phyloP scores from a whole-genome alignment of 2,113 vertebrate genomes.

The Catharus fuscescens region DNA sequence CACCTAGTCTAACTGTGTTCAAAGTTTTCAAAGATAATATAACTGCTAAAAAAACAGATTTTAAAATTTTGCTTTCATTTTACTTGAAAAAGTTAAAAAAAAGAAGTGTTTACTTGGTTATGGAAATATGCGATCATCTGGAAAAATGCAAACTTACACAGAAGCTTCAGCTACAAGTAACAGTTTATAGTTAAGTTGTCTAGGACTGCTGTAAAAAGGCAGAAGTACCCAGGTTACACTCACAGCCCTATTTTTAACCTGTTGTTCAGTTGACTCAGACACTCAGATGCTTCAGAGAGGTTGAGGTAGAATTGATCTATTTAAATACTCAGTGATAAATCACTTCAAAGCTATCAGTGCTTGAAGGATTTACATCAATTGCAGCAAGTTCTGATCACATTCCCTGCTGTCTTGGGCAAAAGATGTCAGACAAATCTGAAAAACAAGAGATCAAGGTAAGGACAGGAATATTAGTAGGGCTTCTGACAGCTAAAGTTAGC shows the following conservation, averaged over 20 bases:
- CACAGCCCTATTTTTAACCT: not conserved
- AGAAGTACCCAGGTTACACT: not conserved
- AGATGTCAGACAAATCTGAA: constrained; percentile 40
- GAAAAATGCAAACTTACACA: not conserved
- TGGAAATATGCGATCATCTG: not conserved
- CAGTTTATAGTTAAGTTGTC: not conserved
- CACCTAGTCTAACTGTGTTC: not conserved
- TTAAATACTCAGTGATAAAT: not conserved
- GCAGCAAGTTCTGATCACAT: not conserved
- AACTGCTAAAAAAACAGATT: not conserved
- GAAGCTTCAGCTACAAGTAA: not conserved
- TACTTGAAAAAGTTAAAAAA: not conserved
- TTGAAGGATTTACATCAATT: constrained; percentile 33
- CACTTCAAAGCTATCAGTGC: constrained; percentile 16
- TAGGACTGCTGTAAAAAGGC: not conserved
- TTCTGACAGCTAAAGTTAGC: not conserved
- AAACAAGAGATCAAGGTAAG: constrained; percentile 28
- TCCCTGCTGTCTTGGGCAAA: constrained; percentile 15
- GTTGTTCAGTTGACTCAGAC: not conserved
- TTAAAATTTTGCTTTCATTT: not conserved
- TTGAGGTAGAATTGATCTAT: not conserved
- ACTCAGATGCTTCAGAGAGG: not conserved
- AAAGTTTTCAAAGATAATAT: not conserved
- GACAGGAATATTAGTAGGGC: not conserved
- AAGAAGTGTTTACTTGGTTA: not conserved